Percentiles rank a stretch among this genome's conserved stretches.
These are phyloP conservation scores for Pteronotus mesoamericanus DNA, from an alignment of 2,797 vertebrate genomes.

Conservation along the genomic window DNA sequence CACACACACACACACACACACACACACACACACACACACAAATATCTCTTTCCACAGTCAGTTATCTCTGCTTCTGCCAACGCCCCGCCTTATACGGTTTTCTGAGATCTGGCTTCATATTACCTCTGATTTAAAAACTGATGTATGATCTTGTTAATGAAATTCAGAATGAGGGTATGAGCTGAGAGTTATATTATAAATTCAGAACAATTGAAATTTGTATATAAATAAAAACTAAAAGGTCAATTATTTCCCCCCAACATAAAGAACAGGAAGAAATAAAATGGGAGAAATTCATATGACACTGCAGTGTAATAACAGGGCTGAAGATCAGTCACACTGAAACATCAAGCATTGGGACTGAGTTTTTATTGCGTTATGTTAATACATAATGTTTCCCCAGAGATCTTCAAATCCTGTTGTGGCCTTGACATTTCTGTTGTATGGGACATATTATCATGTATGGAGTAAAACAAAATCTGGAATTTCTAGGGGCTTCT, in stretches of 20 bases:
- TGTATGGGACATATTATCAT: not conserved
- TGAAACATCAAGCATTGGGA: not conserved
- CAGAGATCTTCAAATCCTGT: not conserved
- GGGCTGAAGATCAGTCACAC: not conserved
- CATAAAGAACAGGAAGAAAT: not conserved
- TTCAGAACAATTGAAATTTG: not conserved
- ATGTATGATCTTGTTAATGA: not conserved
- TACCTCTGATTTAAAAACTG: not conserved
- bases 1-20: not conserved
- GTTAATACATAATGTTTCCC: not conserved
- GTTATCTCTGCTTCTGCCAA: not conserved
- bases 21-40: not conserved
- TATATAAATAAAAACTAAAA: slow-evolving; percentile 23
- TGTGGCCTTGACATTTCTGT: not conserved
- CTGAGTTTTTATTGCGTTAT: not conserved
- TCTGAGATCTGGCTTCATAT: not conserved
- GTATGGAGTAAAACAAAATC: not conserved
- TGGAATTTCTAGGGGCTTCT: not conserved
- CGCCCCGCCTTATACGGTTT: not conserved
- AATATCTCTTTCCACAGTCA: not conserved
- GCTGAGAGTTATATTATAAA: not conserved
- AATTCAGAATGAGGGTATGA: not conserved
- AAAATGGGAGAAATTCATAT: not conserved
- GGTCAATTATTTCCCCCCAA: not conserved
- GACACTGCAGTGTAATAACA: not conserved